Evolutionary conservation across 2,888 invertebrate genomes (phyloP).

Genomic region (Euclidia mi): DNA sequence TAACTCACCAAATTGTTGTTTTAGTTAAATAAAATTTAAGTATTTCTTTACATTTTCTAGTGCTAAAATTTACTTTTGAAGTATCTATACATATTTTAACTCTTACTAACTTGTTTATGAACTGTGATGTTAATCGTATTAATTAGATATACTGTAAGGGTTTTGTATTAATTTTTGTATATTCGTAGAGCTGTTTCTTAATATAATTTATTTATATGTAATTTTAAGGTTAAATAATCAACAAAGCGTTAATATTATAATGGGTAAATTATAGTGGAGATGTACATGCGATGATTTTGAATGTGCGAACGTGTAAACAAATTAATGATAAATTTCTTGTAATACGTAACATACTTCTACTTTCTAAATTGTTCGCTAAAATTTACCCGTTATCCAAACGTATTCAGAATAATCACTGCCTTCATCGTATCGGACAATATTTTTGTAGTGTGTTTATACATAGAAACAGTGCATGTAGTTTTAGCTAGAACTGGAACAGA

Average conservation of each 20-base stretch:
- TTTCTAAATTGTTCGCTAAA: slow-evolving; percentile 49
- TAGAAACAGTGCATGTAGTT: neutral
- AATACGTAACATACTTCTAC: slow-evolving; percentile 13
- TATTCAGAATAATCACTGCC: slow-evolving; percentile 58
- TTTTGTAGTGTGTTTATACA: slow-evolving; percentile 48
- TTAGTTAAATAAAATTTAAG: slow-evolving; percentile 72
- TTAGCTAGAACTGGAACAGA: neutral
- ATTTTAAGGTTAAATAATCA: slow-evolving; percentile 74
- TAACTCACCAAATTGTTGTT: slow-evolving; percentile 85
- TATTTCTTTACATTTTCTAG: slow-evolving; percentile 71
- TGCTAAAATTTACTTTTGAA: slow-evolving; percentile 80
- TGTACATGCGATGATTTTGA: slow-evolving; percentile 14
- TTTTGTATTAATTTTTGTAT: slow-evolving; percentile 89
- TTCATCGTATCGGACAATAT: slow-evolving; percentile 48
- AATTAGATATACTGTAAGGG: slow-evolving; percentile 85
- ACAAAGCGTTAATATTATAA: slow-evolving; percentile 63
- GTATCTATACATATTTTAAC: slow-evolving; percentile 78
- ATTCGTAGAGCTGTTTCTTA: slow-evolving; percentile 87
- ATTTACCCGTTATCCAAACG: slow-evolving; percentile 62
- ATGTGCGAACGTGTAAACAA: slow-evolving; percentile 9
- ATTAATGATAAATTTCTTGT: slow-evolving; percentile 19
- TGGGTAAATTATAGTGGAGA: slow-evolving; percentile 64
- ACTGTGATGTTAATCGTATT: slow-evolving; percentile 90
- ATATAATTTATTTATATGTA: slow-evolving; percentile 88
- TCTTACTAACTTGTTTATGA: slow-evolving; percentile 88